phyloP scores from a whole-genome alignment of 1,140 invertebrate genomes.

The Drosophila simulans region DNA sequence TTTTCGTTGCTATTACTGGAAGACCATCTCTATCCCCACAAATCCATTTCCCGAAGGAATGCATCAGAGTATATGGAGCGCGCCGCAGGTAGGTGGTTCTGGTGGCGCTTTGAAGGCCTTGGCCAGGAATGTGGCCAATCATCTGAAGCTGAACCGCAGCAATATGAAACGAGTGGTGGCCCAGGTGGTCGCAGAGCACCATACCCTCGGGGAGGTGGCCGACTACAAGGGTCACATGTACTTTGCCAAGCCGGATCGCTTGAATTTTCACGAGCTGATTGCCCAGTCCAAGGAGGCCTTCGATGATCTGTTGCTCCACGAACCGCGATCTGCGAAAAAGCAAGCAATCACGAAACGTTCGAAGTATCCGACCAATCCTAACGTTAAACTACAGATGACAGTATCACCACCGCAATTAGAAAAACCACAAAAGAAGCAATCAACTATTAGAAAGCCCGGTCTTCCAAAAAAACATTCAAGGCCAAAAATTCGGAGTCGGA shows the following conservation, averaged over 20 bases:
- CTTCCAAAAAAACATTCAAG: background rate
- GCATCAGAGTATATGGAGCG: constrained; percentile 54
- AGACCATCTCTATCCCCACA: background rate
- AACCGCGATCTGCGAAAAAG: constrained; percentile 6
- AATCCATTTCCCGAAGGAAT: background rate
- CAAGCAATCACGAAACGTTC: background rate
- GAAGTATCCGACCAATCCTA: background rate
- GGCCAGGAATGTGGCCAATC: constrained; percentile 62
- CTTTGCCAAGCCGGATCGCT: constrained; percentile 55
- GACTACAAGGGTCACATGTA: constrained; percentile 69
- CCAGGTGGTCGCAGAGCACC: constrained; percentile 63
- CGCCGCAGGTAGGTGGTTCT: constrained; percentile 47
- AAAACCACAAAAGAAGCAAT: background rate
- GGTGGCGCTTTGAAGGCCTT: constrained; percentile 62
- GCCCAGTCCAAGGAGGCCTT: constrained; percentile 67
- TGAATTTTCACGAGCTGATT: constrained; percentile 53
- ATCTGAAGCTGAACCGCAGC: constrained; percentile 37
- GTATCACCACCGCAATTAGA: background rate
- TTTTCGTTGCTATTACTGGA: background rate
- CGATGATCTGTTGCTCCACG: constrained; percentile 50
- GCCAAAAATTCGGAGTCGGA: background rate
- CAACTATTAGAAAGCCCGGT: accelerated
- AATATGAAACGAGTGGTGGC: constrained; percentile 69
- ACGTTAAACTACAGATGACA: background rate
- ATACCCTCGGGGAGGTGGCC: constrained; percentile 49